Evolutionary conservation across 2,888 invertebrate genomes (phyloP).

Genomic region (Zonitis immaculata): DNA sequence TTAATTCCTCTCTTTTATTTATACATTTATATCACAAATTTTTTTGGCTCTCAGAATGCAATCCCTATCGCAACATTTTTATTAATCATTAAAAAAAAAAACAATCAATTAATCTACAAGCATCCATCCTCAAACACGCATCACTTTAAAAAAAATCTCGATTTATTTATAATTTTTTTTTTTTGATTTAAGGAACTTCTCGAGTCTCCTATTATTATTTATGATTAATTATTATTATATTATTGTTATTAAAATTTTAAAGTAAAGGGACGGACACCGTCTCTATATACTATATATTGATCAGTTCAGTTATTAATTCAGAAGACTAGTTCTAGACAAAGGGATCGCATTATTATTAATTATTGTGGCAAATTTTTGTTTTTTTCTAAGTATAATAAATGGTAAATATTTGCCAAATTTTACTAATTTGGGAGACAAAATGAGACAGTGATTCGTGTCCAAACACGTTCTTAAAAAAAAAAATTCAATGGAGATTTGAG

Average conservation of each 20-base stretch:
- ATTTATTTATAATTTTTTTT: slow-evolving; percentile 7
- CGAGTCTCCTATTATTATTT: slow-evolving; percentile 1
- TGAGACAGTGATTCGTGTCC: neutral
- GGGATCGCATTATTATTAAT: neutral
- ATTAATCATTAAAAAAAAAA: slow-evolving; percentile 40
- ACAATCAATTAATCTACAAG: slow-evolving; percentile 42
- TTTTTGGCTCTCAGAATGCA: slow-evolving; percentile 67
- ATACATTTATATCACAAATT: slow-evolving; percentile 71
- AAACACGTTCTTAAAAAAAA: neutral
- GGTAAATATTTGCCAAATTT: neutral
- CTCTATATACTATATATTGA: slow-evolving; percentile 1
- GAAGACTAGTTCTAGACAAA: neutral
- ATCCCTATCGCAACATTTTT: slow-evolving; percentile 54
- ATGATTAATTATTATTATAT: neutral
- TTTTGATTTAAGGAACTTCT: slow-evolving; percentile 31
- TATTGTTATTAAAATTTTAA: neutral
- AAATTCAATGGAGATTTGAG: slow-evolving; percentile 4
- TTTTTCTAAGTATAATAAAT: no score
- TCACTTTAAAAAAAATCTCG: slow-evolving; percentile 34
- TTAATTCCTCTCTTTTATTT: slow-evolving; percentile 49
- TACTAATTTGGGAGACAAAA: neutral
- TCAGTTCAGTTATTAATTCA: neutral
- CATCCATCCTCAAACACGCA: slow-evolving; percentile 42
- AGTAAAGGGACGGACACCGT: slow-evolving; percentile 1
- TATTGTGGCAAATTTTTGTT: slow-evolving; percentile 12